These are phyloP conservation scores for Palythoa heliodiscus DNA, from an alignment of 92 coral and sea anemone species.

Conservation along the genomic window DNA sequence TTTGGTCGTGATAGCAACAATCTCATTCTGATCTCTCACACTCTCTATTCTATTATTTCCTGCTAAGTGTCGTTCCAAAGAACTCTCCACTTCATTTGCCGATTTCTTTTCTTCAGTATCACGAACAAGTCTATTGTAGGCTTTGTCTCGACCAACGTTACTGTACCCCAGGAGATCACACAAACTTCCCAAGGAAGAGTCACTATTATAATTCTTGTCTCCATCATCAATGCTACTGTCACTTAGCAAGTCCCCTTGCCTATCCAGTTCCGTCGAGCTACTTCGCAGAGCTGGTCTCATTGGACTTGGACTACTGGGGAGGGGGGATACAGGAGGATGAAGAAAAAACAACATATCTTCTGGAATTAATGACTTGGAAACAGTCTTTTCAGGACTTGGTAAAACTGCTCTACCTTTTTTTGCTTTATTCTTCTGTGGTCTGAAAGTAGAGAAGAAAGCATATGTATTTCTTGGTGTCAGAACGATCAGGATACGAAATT, in stretches of 20 bases:
- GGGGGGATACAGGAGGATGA: constrained; percentile 39
- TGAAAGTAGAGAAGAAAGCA: not conserved
- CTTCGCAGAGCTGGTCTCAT: not conserved
- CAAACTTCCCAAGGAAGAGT: constrained; percentile 29
- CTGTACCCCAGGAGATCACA: constrained; percentile 28
- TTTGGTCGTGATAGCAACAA: not conserved
- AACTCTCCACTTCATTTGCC: not conserved
- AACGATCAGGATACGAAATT: not conserved
- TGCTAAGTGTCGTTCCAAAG: not conserved
- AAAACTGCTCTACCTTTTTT: not conserved
- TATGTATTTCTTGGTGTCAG: no score
- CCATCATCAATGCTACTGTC: constrained; percentile 21
- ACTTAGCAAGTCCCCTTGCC: not conserved
- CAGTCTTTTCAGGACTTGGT: not conserved
- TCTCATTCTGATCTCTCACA: not conserved
- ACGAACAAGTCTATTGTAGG: not conserved
- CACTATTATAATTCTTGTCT: not conserved
- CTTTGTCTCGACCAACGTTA: not conserved
- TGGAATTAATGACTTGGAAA: constrained; percentile 30
- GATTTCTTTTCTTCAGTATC: not conserved
- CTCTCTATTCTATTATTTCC: not conserved
- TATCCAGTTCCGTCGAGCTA: not conserved
- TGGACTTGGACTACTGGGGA: constrained; percentile 37
- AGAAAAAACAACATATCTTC: constrained; percentile 31
- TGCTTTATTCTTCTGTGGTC: constrained; percentile 16